Evolutionary conservation across 2,797 vertebrate genomes (phyloP).

Genomic region (Danionella dracula): DNA sequence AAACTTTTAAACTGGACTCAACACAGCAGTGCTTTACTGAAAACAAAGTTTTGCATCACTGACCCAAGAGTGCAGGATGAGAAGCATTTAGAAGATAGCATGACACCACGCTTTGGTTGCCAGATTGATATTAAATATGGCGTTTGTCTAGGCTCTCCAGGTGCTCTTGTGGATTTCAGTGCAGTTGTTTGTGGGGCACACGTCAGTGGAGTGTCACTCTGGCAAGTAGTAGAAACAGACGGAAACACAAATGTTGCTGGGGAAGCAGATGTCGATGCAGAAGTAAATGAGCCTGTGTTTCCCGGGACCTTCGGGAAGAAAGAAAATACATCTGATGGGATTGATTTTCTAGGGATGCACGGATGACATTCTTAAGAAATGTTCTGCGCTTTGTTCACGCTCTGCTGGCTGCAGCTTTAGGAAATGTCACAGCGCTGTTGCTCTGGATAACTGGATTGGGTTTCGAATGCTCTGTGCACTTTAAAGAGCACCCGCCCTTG

Average conservation of each 20-base stretch:
- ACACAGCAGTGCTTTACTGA: slow-evolving; percentile 62
- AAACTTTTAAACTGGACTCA: neutral
- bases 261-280: slow-evolving; percentile 98
- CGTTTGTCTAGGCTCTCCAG: neutral
- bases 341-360: slow-evolving; percentile 27
- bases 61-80: slow-evolving; percentile 53
- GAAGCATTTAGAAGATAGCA: slow-evolving; percentile 50
- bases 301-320: slow-evolving; percentile 69
- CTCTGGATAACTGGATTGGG: slow-evolving; percentile 40
- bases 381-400: slow-evolving; percentile 34
- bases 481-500: slow-evolving; percentile 27
- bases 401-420: slow-evolving; percentile 23
- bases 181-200: slow-evolving; percentile 39
- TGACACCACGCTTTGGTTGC: slow-evolving; percentile 53
- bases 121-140: slow-evolving; percentile 37
- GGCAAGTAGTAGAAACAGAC: slow-evolving; percentile 98
- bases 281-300: slow-evolving; percentile 93
- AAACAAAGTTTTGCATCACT: slow-evolving; percentile 37
- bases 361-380: slow-evolving; percentile 20
- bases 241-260: slow-evolving; percentile 93
- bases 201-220: slow-evolving; percentile 68
- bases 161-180: slow-evolving; percentile 13
- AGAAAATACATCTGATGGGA: neutral
- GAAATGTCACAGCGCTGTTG: slow-evolving; percentile 53
- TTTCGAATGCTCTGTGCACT: slow-evolving; percentile 50